Evolutionary conservation across 2,797 vertebrate species (phyloP), one percentile per base, ranked within the genome.

Genomic region (Numenius phaeopus): DNA sequence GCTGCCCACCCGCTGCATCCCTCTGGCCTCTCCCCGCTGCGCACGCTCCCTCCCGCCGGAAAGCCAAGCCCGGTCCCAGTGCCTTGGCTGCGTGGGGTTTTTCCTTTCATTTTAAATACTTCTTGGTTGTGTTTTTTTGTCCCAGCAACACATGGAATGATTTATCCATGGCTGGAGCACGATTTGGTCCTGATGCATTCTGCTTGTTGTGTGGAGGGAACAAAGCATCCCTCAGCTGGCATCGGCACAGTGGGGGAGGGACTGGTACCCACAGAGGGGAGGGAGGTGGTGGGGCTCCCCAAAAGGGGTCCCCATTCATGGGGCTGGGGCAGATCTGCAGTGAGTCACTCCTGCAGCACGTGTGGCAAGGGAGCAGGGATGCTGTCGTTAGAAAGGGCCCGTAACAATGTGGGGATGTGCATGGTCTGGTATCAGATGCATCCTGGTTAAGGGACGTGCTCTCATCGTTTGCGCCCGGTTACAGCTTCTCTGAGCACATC

Each of bases 131-230:
- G 62, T 65, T 80, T 89, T 59, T 95, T 79, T 83, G 55, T 89
- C 84, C 79, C 50, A 42, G 83, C 8, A 14, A 92, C 94, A 97
- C 92, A 94, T 96, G 96, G 97, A 94, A 94, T 67, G 71, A 79
- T 95, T 97, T 97, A 96, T 89, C 90, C 24, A 0, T 22, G 61
- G 76, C 91, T 2, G 0, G 82, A 88, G 79, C 76, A 70, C 61
- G 27, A 49, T 59, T 94, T 71, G 57, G 73, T 92, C 76, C 64
- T 78, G 72, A 70, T 39, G 27, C 14, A 23, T 85, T 93, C 76
- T 64, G 40, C 55, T 89, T 42, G 67, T 70, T 64, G 47, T 32
- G 66, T 47, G 59, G 58, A 79, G 64, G 47, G 34, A 87, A 87
- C 5, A 8, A 83, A 83, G 37, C 46, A 75, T 94, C 50, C 16